phyloP scores from a whole-genome alignment of 2,888 invertebrate genomes.

The Parasteatoda lunata region DNA sequence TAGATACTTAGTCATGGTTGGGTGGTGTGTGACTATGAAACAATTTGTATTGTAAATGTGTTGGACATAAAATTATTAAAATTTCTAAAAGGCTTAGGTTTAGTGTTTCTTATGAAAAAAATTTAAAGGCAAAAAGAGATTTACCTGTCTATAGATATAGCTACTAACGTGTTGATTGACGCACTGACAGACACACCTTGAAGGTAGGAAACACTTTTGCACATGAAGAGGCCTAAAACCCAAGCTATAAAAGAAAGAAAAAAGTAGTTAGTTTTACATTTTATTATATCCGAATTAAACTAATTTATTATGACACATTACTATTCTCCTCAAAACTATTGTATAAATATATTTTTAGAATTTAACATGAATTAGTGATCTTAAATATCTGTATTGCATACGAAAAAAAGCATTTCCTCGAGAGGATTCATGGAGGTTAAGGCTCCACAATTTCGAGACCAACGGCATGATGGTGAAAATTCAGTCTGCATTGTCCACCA shows the following conservation, averaged over 20 bases:
- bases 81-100: no score
- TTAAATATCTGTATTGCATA: no score
- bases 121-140: neutral
- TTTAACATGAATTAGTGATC: neutral
- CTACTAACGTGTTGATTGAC: slow-evolving; percentile 78
- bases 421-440: no score
- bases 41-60: no score
- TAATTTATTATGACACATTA: neutral
- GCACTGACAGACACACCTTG: slow-evolving; percentile 79
- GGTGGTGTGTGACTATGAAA: no score
- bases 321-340: neutral
- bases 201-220: slow-evolving; percentile 78
- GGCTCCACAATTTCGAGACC: no score
- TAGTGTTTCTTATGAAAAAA: no score
- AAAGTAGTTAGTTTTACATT: neutral
- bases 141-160: slow-evolving; percentile 78
- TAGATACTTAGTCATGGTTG: no score
- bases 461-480: no score
- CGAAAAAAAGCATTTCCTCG: no score
- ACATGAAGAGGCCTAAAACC: slow-evolving; percentile 78
- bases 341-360: neutral
- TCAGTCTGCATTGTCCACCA: no score
- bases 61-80: no score
- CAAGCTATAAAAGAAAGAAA: slow-evolving; percentile 76
- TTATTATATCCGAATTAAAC: neutral